These are phyloP conservation scores for Drosophila paucipuncta DNA, from an alignment of 2,888 invertebrate genomes.

Conservation along the genomic window DNA sequence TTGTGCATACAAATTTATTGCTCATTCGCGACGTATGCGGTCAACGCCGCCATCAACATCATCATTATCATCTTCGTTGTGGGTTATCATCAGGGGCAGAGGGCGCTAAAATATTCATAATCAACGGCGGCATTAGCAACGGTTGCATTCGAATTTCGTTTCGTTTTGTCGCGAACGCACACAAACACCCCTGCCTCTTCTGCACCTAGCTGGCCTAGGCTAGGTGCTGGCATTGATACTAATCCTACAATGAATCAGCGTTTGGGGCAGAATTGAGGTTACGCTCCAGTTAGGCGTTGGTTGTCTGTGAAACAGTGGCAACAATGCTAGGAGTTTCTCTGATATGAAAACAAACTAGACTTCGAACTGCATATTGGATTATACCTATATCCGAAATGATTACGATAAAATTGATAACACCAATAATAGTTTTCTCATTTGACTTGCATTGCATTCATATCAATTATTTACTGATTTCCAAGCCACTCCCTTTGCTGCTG, in stretches of 20 bases:
- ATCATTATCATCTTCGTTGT: slow-evolving; percentile 18
- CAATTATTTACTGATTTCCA: not conserved
- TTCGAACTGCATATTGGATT: not conserved
- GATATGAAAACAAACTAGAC: not conserved
- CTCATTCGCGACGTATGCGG: slow-evolving; percentile 60
- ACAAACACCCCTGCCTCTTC: not conserved
- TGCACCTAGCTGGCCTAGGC: not conserved
- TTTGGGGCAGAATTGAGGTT: slow-evolving; percentile 40
- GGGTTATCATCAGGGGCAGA: slow-evolving; percentile 38
- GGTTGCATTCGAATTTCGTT: slow-evolving; percentile 49
- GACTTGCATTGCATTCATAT: slow-evolving; percentile 18
- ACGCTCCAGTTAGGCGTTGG: slow-evolving; percentile 44
- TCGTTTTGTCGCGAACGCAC: slow-evolving; percentile 23
- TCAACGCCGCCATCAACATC: slow-evolving; percentile 39
- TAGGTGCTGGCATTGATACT: not conserved
- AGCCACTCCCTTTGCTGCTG: not conserved
- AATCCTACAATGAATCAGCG: slow-evolving; percentile 37
- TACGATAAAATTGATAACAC: not conserved
- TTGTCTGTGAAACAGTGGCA: not conserved
- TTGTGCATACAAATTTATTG: slow-evolving; percentile 72
- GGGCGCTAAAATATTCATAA: slow-evolving; percentile 73
- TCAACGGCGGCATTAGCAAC: slow-evolving; percentile 67
- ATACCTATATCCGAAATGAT: not conserved
- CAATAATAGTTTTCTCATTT: not conserved
- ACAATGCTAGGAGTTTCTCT: not conserved